Evolutionary conservation across 2,797 vertebrate genomes (phyloP), one percentile per base, ranked within the genome.

Genomic region (Schizothorax lantsangensis): DNA sequence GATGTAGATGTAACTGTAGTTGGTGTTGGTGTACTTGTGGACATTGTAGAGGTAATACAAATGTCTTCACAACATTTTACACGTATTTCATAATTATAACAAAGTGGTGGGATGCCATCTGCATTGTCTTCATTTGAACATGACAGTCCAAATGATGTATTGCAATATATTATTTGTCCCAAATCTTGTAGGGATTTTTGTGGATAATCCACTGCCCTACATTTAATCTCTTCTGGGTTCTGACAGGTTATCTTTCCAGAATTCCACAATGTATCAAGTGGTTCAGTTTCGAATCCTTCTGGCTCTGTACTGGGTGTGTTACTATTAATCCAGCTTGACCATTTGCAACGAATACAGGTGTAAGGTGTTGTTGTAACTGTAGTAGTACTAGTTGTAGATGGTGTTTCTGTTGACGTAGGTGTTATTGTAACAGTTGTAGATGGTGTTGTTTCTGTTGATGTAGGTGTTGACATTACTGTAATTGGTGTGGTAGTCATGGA

Each of bases 61-160:
- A n/a, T n/a, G n/a, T n/a, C n/a, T n/a, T 38, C 33, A 71, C 96
- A 97, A 84, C 96, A 97, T 23, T 83, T 83, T 0, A 96, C 69
- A 87, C 89, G 91, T 38, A 97, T 95, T 93, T 97, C 93, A 21
- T 96, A 97, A 73, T 97, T 94, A 5, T 83, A 36, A 86, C 97
- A 97, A 0, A 9, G 43, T 75, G 0, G 79, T 89, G 2, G 92
- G 84, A 0, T 0, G 88, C 92, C 88, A 0, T 92, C 78, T 68
- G 47, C 79, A 89, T 97, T 96, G 62, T 89, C 81, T 59, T 73
- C 15, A 43, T 83, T 83, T 26, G 81, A 83, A 85, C 97, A 97
- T 45, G 84, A 73, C 12, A 98, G 91, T 2, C 97, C 97, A 47
- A 21, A 7, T 1, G 1, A 49, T 38, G 64, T 83, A 88, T 90